A percentile compares a stretch with the other conserved stretches of the same genome.
Evolutionary conservation across 2,888 invertebrate genomes (phyloP).

Genomic region (Tubulanus polymorphus): DNA sequence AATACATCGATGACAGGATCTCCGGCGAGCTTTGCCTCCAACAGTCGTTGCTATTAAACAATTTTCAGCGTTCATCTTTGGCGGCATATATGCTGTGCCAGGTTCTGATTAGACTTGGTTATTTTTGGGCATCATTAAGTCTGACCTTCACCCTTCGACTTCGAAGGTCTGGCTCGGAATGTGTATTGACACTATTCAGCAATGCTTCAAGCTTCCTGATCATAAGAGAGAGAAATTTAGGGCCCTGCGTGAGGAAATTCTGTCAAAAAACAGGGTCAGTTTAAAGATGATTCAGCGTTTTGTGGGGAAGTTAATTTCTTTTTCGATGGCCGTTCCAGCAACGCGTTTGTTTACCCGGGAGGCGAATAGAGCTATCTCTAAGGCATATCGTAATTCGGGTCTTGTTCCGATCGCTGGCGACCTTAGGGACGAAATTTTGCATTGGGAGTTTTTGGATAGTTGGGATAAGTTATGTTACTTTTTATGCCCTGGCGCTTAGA

Average conservation of each 20-base stretch:
- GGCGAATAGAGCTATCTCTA: conserved; percentile 13
- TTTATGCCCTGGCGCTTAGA: conserved; percentile 7
- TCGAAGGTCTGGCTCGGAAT: conserved; percentile 12
- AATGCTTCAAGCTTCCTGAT: neutral
- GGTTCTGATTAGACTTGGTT: conserved; percentile 13
- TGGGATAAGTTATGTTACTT: no score
- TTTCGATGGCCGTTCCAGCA: conserved; percentile 14
- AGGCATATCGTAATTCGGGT: conserved; percentile 6
- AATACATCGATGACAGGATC: conserved; percentile 13
- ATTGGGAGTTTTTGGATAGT: conserved; percentile 15
- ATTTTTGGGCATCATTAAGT: conserved; percentile 10
- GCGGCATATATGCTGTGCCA: conserved; percentile 8
- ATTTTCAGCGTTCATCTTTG: no score
- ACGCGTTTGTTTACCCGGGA: conserved; percentile 14
- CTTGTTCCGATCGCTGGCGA: neutral
- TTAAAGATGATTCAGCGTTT: conserved; percentile 15
- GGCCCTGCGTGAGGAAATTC: conserved; percentile 11
- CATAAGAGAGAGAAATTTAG: conserved; percentile 14
- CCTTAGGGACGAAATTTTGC: conserved; percentile 9
- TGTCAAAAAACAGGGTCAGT: conserved; percentile 6
- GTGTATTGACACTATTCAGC: conserved; percentile 7
- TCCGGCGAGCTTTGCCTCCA: no score
- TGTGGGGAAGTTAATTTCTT: conserved; percentile 17
- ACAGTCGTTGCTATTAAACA: neutral
- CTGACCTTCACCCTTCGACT: conserved; percentile 1